Percentiles rank a stretch among this genome's conserved stretches.
Evolutionary conservation across 2,113 vertebrate genomes (phyloP).

Genomic region (Catharus minimus): DNA sequence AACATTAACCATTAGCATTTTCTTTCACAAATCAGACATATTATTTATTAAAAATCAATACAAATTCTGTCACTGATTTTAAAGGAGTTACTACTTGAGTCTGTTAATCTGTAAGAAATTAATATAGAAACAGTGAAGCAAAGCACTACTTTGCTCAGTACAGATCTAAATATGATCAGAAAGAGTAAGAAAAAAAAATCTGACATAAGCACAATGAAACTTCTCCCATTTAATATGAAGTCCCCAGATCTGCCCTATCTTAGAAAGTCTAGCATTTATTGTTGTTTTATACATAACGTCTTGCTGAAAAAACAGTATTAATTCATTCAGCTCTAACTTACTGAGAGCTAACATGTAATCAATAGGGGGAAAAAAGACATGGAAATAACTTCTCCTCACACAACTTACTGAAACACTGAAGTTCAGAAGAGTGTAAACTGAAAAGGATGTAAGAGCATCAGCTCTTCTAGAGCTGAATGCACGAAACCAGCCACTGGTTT

Average conservation of each 20-base stretch:
- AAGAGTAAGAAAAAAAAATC: not conserved
- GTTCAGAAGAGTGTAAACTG: not conserved
- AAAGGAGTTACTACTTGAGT: not conserved
- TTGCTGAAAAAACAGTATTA: not conserved
- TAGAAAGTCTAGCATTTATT: not conserved
- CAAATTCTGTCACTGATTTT: not conserved
- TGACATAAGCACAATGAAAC: not conserved
- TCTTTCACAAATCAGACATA: not conserved
- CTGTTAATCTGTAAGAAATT: not conserved
- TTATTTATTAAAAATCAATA: not conserved
- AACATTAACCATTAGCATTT: not conserved
- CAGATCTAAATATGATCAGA: not conserved
- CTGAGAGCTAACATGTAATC: not conserved
- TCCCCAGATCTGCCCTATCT: not conserved
- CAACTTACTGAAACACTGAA: not conserved
- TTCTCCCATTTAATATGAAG: not conserved
- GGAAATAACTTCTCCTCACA: not conserved
- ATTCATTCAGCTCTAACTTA: not conserved
- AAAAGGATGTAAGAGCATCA: not conserved
- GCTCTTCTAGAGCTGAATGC: not conserved
- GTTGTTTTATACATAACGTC: not conserved
- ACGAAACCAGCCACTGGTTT: not conserved
- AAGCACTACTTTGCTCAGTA: not conserved
- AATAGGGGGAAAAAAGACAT: not conserved
- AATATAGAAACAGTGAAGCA: not conserved